Evolutionary conservation across 2,888 invertebrate genomes (phyloP), one percentile per base, ranked within the genome.

Genomic region (Drosophila mimica): DNA sequence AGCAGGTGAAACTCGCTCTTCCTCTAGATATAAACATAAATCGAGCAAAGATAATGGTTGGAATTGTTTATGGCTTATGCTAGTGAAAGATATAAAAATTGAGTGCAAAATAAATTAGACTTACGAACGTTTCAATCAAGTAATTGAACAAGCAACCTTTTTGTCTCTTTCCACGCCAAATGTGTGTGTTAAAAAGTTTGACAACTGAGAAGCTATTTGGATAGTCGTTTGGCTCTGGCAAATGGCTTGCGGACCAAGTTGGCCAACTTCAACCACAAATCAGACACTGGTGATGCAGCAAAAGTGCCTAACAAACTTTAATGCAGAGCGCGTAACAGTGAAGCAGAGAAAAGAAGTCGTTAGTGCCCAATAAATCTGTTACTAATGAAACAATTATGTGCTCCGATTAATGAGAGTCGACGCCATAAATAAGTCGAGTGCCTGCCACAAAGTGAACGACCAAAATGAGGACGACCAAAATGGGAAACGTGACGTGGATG

Each of bases 371-470:
- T 86, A 86, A 86, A 85, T 85, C 85, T 90, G 85, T 81, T 81
- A 76, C 81, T 86, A 86, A 86, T 90, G 90, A 86, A 86, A 90
- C 87, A 86, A 86, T 86, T 86, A 85, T 90, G 89, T 70, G 81
- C 78, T 64, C 71, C 90, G 81, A 88, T 86, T 90, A 85, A 85
- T 88, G 81, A 73, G 69, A 66, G 58, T 46, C 66, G 52, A 48
- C 33, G 68, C 60, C 72, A 67, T 77, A 77, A 83, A 74, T 74
- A 74, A 70, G 67, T 73, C 64, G 76, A 79, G 70, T 48, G 62
- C 30, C 75, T 34, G 62, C 20, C 52, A 53, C 34, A 69, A 53
- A 40, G 40, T 36, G 61, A 65, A 62, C 66, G 72, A 40, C 63
- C 36, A 40, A 56, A 46, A 28, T 53, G 56, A 53, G 71, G 25